Conservation (phyloP, 2,113 vertebrate species). For the Brienomyrus brachyistius region DNA sequence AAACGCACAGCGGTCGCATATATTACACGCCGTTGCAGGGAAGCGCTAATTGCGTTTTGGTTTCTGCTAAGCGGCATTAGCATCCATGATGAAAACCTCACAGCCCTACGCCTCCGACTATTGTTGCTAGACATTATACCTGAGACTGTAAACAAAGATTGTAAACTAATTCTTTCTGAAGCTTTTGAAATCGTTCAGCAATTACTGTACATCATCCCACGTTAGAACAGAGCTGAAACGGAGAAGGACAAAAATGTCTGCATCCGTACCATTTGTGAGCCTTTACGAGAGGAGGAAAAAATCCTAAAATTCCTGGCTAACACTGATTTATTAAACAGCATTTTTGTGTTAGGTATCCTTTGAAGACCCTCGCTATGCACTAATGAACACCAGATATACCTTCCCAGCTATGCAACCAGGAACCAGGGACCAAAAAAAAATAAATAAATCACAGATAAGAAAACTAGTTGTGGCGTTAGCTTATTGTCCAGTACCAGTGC, state of each 20-base stretch:
- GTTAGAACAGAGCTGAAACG: not conserved
- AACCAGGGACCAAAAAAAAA: not conserved
- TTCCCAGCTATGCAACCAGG: not conserved
- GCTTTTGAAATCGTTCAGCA: not conserved
- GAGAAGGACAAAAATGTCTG: not conserved
- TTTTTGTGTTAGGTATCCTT: conserved; percentile 14
- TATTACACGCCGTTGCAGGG: not conserved
- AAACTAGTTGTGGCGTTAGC: not conserved
- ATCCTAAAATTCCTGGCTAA: not conserved
- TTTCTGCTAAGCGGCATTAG: not conserved
- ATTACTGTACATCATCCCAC: not conserved
- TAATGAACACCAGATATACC: conserved; percentile 22
- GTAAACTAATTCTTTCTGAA: not conserved
- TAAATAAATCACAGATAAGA: not conserved
- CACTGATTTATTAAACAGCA: conserved; percentile 11
- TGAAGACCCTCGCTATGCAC: conserved; percentile 10
- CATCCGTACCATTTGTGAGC: not conserved
- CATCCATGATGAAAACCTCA: not conserved
- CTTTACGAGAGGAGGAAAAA: not conserved
- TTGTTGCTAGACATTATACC: not conserved
- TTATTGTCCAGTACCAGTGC: conserved; percentile 6
- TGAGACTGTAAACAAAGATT: not conserved
- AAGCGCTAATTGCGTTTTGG: not conserved
- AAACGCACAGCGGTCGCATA: not conserved
- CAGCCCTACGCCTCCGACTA: not conserved